Evolutionary conservation across 2,888 invertebrate species (phyloP).

Genomic region (Brenthis hecate): DNA sequence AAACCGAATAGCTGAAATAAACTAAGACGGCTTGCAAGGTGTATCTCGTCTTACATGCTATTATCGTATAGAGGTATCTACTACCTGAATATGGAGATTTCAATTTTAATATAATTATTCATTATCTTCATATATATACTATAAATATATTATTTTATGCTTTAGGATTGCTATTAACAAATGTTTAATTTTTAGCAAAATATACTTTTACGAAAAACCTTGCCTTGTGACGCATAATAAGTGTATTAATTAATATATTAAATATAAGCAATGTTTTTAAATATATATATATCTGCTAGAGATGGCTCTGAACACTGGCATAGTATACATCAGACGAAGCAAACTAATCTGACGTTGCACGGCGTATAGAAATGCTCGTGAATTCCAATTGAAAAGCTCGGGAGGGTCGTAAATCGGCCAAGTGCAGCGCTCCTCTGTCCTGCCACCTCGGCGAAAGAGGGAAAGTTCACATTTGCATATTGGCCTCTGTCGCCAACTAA

Average conservation of each 20-base stretch:
- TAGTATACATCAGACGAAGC: conserved; percentile 25
- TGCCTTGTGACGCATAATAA: too few relatives aligned
- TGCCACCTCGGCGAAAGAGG: conserved; percentile 55
- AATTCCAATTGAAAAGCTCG: conserved; percentile 61
- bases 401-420: conserved; percentile 73
- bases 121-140: too few relatives aligned
- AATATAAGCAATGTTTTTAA: not conserved
- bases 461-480: conserved; percentile 78
- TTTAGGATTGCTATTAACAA: too few relatives aligned
- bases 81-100: not conserved
- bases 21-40: conserved; percentile 17
- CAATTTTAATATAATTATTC: not conserved
- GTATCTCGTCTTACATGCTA: not conserved
- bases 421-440: conserved; percentile 57
- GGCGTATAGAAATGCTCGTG: conserved; percentile 43
- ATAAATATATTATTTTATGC: too few relatives aligned
- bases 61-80: conserved; percentile 2
- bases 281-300: conserved; percentile 2
- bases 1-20: conserved; percentile 36
- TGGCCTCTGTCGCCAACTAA: conserved; percentile 54
- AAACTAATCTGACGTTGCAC: conserved; percentile 32
- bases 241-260: too few relatives aligned
- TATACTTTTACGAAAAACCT: too few relatives aligned
- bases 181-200: too few relatives aligned
- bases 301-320: conserved; percentile 4